A percentile compares a stretch with the other conserved stretches of the same genome.
Conservation (phyloP, 2,888 invertebrate genomes). For the Syrphus vitripennis region DNA sequence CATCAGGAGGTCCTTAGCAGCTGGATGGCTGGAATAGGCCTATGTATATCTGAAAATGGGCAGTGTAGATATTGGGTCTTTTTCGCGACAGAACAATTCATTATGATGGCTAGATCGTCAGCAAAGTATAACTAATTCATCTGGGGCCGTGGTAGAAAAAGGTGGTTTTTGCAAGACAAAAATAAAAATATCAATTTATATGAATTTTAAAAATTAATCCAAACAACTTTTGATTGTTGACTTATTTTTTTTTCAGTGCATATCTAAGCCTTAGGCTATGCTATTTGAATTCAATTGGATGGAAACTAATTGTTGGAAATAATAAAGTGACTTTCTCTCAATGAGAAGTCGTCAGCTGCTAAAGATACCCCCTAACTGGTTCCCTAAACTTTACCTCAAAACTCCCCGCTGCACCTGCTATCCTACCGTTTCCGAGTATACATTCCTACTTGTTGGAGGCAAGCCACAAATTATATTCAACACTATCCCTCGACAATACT, state of each 20-base stretch:
- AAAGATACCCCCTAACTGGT: neutral
- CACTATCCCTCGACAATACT: slow-evolving; percentile 46
- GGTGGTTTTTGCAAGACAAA: no score
- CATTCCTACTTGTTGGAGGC: slow-evolving; percentile 57
- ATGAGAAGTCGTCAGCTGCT: neutral
- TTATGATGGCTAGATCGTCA: no score
- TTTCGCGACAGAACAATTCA: no score
- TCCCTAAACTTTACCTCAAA: neutral
- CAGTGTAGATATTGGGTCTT: no score
- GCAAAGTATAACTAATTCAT: no score
- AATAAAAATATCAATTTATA: neutral
- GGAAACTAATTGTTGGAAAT: slow-evolving; percentile 59
- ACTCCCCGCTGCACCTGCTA: neutral
- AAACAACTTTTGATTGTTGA: neutral
- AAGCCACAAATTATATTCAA: slow-evolving; percentile 68
- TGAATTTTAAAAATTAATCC: neutral
- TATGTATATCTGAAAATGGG: no score
- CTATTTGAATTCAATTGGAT: slow-evolving; percentile 41
- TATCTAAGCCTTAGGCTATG: neutral
- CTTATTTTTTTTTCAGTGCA: neutral
- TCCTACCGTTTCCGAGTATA: neutral
- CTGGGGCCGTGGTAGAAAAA: no score
- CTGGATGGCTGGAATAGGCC: no score
- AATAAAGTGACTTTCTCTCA: slow-evolving; percentile 41
- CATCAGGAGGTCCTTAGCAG: no score